A percentile compares a stretch with the other conserved stretches of the same genome.
These are phyloP conservation scores for Andrena chrysosceles DNA, from an alignment of 2,888 invertebrate species.

Conservation along the genomic window DNA sequence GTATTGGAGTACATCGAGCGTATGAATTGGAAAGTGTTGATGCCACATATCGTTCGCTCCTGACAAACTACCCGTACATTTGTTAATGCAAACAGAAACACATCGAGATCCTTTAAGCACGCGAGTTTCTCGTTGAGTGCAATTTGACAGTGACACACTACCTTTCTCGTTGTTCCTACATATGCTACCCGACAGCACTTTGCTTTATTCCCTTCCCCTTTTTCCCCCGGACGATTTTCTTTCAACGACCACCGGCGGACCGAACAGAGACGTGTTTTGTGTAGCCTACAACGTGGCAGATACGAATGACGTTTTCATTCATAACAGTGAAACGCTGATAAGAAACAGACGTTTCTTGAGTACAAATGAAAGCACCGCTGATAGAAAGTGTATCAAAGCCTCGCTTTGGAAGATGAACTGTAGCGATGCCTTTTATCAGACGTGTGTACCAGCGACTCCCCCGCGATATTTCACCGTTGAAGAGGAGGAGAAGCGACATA, in stretches of 20 bases:
- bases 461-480: slow-evolving; percentile 9
- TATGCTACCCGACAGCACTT: slow-evolving; percentile 18
- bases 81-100: slow-evolving; percentile 24
- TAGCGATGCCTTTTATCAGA: slow-evolving; percentile 31
- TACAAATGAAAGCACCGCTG: slow-evolving; percentile 30
- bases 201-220: not conserved
- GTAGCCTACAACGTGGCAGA: slow-evolving; percentile 35
- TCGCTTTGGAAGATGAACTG: slow-evolving; percentile 23
- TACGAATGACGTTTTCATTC: slow-evolving; percentile 55
- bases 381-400: slow-evolving; percentile 32
- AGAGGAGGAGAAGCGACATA: not conserved
- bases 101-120: slow-evolving; percentile 36
- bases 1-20: too few relatives aligned
- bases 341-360: slow-evolving; percentile 44
- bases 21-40: too few relatives aligned
- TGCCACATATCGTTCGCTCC: not conserved
- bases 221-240: slow-evolving; percentile 53
- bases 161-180: slow-evolving; percentile 25
- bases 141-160: slow-evolving; percentile 60
- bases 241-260: not conserved
- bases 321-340: slow-evolving; percentile 48
- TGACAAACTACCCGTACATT: slow-evolving; percentile 15
- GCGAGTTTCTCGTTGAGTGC: slow-evolving; percentile 40
- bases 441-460: slow-evolving; percentile 12
- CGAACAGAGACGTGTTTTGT: slow-evolving; percentile 13